Base-by-base conservation (phyloP, 2,113 vertebrate genomes). In the Myrmophylax atrothorax region DNA sequence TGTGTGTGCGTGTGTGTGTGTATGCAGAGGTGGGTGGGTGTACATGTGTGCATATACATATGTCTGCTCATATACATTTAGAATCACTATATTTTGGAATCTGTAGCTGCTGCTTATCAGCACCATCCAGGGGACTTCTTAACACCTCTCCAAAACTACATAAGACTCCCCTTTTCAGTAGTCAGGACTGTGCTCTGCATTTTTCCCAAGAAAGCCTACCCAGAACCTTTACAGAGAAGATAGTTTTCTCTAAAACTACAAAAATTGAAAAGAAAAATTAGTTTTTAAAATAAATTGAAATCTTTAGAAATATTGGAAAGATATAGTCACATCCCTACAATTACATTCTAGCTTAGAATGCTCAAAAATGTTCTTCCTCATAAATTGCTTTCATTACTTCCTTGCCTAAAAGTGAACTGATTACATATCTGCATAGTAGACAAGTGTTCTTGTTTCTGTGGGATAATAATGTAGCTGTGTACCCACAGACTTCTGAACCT, bases 221-320 rank as follows among this genome's bases (percentile, higher is more conserved):
- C 17, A 59, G 25, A 10, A 2, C 2, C 3, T 42, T 76, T 42
- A 37, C 5, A 66, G 5, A 40, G 10, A 59, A 78, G 17, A 35
- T 4, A 22, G 6, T 33, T 11, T 74, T 66, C 7, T 62, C 3
- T 3, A 53, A 7, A 38, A 4, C 10, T 0, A 0, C 23, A 33
- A 88, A 64, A 87, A 42, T 3, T 23, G 8, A 5, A 59, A 80
- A 26, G 3, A 64, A 67, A 53, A 68, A 25, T 1, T 12, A 33
- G 1, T 2, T 68, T 78, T 76, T 59, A n/a, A 28, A 62, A 55
- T 33, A 60, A 63, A 72, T 28, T 56, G 5, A 79, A 85, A 58
- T 53, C 19, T 20, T 66, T 3, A 13, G 13, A 59, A 12, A 58
- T 42, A 42, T 42, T 42, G 77, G 14, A 79, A 90, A 76, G n/a